phyloP scores from a whole-genome alignment of 2,888 invertebrate species.

The Hetaerina titia region DNA sequence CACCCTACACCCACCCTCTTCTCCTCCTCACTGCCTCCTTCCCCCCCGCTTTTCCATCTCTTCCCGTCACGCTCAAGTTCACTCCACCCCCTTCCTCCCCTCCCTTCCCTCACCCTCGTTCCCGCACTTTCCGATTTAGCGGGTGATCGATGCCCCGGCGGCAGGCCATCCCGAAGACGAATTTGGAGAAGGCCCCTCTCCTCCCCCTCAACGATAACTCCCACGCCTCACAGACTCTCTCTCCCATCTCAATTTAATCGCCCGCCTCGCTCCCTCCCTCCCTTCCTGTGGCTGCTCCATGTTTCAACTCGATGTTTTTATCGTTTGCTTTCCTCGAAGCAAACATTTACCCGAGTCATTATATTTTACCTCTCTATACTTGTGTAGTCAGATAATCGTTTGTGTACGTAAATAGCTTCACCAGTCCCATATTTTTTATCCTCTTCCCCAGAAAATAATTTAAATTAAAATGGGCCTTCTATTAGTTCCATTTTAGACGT shows the following conservation, averaged over 20 bases:
- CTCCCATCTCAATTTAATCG: background rate
- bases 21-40: background rate
- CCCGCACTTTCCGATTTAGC: background rate
- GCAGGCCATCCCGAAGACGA: background rate
- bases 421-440: no score
- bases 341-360: slow-evolving; percentile 13
- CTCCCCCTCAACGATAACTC: background rate
- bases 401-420: no score
- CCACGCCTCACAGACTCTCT: slow-evolving; percentile 7
- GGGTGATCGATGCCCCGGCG: background rate
- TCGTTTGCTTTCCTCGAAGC: slow-evolving; percentile 19
- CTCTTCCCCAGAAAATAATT: no score
- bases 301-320: slow-evolving; percentile 7
- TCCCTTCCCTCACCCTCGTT: background rate
- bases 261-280: background rate
- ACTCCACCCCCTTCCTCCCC: background rate
- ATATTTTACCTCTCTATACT: background rate
- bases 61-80: background rate
- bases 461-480: no score
- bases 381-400: background rate
- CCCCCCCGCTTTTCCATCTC: background rate
- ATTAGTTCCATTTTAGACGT: no score
- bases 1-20: background rate
- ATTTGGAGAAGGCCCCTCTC: background rate
- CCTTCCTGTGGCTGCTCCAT: background rate